Conservation (phyloP, 2,113 vertebrate species). For the Oreochromis niloticus region DNA sequence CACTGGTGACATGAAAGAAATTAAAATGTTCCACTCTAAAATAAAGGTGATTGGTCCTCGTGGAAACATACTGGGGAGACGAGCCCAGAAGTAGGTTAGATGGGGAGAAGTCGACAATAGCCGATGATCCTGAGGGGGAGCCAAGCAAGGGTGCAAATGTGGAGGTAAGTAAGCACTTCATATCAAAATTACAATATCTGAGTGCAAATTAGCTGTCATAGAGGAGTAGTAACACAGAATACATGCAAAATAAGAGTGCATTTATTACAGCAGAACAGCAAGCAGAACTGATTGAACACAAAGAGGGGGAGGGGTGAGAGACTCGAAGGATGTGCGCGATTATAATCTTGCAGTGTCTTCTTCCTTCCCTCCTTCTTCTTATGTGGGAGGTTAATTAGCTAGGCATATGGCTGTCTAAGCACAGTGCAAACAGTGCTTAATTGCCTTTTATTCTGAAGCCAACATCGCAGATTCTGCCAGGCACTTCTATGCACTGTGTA, state of each 20-base stretch:
- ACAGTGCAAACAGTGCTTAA: constrained; percentile 40
- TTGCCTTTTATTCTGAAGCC: constrained; percentile 42
- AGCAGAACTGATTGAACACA: constrained; percentile 39
- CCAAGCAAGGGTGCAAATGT: neutral
- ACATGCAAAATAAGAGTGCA: constrained; percentile 19
- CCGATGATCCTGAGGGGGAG: constrained; percentile 2
- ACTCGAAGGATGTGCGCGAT: constrained; percentile 13
- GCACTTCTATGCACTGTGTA: neutral
- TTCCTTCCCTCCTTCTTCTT: neutral
- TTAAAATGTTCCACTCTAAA: neutral
- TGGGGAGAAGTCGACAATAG: neutral
- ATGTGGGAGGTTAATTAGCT: constrained; percentile 47
- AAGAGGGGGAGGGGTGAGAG: neutral
- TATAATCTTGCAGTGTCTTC: constrained; percentile 8
- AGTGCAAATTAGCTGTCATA: constrained; percentile 56
- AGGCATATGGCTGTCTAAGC: constrained; percentile 29
- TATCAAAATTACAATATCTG: constrained; percentile 30
- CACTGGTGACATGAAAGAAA: neutral
- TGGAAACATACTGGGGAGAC: neutral
- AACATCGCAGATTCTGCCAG: constrained; percentile 40
- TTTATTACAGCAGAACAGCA: neutral
- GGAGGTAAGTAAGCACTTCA: constrained; percentile 21
- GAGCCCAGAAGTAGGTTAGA: neutral
- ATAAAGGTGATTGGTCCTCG: neutral
- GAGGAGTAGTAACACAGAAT: neutral